Evolutionary conservation across 2,888 invertebrate species (phyloP), one percentile per base, ranked within the genome.

Genomic region (Drosophila greeni): DNA sequence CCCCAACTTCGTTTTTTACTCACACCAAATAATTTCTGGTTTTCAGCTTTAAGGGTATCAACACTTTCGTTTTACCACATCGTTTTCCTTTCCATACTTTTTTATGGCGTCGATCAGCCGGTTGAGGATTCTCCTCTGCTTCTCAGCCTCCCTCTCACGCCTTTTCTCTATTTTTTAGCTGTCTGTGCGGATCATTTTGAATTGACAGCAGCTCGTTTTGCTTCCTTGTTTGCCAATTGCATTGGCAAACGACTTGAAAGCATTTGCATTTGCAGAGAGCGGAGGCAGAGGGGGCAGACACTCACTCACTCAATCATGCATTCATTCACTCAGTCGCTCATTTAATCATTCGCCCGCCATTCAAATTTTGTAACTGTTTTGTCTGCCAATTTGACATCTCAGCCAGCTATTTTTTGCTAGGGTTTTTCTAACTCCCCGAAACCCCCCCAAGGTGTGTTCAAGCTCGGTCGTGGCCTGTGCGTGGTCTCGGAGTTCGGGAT

Each of bases 211-310:
- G 61, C 65, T 53, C 33, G 36, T 64, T 73, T 66, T 68, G 82
- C 82, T 82, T 82, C 82, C 82, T 80, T 77, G 79, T 80, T 80
- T 72, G 73, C 77, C 80, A 78, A 67, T 76, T 81, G 78, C 76
- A 78, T 72, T 78, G 72, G 49, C 76, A 76, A 77, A 64, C 62
- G 73, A 73, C 71, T 60, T 55, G 59, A 42, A 59, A 48, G 72
- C 77, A 70, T 77, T 77, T 77, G 76, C 79, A 81, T 81, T 51
- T 37, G 20, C 71, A 48, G 55, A 24, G 39, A 45, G 45, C 23
- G 45, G 16, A 49, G 49, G 20, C 40, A 61, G 14, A 23, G 39
- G 14, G 23, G 68, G 43, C 55, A 56, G 40, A 20, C 60, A 53
- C 51, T 53, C 48, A 26, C 36, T 55, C 47, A 73, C 55, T 66